Evolutionary conservation across 2,113 vertebrate species (phyloP), one percentile per base, ranked within the genome.

Genomic region (Argyrosomus japonicus): DNA sequence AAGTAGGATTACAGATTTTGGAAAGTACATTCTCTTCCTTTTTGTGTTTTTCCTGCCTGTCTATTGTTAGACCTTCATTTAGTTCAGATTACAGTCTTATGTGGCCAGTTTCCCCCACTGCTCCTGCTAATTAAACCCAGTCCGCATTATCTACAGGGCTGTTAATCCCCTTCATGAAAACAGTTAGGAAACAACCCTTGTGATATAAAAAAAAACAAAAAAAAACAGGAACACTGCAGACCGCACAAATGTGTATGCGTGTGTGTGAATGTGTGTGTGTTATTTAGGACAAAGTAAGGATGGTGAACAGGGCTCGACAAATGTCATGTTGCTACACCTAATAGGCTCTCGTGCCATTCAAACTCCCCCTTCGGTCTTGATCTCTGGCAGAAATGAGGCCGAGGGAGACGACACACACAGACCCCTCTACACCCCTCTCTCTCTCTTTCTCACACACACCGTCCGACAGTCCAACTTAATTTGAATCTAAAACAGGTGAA

Each of bases 341-440:
- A 92, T 87, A 86, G 74, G 83, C 71, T 79, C 40, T 79, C 75
- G 63, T 87, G 84, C 75, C 83, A 88, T 85, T 88, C 86, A 86
- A 70, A 47, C 69, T 82, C 57, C 58, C 70, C 68, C 53, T n/a
- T 76, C 3, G 17, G 79, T 84, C 54, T 74, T 74, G 83, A 79
- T 86, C 79, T 86, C 79, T 71, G 79, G 80, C 87, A 90, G 83
- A 88, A 83, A 81, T 58, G 32, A 56, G 70, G 54, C 73, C 75
- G 23, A 65, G 70, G 17, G 32, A 83, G 58, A 72, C 65, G 50
- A 70, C 77, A 69, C 48, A 61, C 45, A 36, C 62, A 11, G 36
- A 36, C 17, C 48, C 18, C 50, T 9, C 50, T 5, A 6, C 17
- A 9, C 51, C 12, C 27, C 32, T 1, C 32, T 13, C 58, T 19